phyloP scores from a whole-genome alignment of 2,113 vertebrate species.

The Pachycephala philippinensis region DNA sequence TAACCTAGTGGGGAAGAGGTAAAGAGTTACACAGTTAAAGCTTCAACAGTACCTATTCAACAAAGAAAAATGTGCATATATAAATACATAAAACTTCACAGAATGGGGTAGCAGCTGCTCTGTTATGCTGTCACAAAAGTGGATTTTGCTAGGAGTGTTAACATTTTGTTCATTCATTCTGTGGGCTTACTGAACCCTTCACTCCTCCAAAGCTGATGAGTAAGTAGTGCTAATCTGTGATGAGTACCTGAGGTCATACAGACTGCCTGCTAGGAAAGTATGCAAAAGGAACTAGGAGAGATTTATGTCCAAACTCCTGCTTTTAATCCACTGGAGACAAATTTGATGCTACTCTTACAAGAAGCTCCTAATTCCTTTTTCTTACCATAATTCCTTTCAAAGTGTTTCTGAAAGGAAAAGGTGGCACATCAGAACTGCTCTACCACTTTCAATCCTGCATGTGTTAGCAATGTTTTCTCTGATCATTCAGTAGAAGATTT shows the following conservation, averaged over 20 bases:
- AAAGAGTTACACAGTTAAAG: background rate
- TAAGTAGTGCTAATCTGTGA: background rate
- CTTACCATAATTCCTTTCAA: background rate
- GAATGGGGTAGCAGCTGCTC: background rate
- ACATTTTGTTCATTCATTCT: background rate
- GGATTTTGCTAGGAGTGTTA: background rate
- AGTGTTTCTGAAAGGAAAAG: background rate
- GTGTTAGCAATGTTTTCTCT: background rate
- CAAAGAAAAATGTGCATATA: background rate
- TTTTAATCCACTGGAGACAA: background rate
- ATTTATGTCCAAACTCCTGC: background rate
- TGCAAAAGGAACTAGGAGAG: background rate
- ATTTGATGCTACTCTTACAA: background rate
- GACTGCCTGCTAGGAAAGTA: background rate
- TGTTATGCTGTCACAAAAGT: background rate
- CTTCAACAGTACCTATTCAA: background rate
- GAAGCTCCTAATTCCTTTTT: background rate
- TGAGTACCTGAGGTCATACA: background rate
- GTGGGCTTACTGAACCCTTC: background rate
- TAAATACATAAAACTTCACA: background rate
- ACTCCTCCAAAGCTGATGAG: background rate
- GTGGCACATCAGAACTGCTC: background rate
- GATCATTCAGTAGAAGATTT: background rate
- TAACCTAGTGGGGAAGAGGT: slow-evolving; percentile 74
- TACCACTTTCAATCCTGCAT: background rate